phyloP scores from a whole-genome alignment of 1,140 invertebrate genomes.

The Amyelois transitella region DNA sequence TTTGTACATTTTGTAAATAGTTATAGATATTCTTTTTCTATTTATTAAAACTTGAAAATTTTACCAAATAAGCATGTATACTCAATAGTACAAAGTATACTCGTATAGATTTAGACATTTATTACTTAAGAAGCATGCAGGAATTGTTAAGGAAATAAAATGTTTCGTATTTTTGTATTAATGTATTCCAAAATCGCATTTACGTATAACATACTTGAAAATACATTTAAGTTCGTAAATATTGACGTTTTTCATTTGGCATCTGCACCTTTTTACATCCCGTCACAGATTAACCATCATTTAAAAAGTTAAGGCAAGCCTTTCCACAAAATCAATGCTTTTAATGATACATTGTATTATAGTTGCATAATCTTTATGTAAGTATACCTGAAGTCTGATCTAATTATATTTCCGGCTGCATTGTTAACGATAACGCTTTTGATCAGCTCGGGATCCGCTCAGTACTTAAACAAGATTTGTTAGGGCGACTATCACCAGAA shows the following conservation, averaged over 20 bases:
- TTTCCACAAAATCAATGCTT: neutral
- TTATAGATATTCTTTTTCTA: constrained; percentile 18
- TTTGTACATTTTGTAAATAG: constrained; percentile 34
- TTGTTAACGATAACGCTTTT: too few species aligned
- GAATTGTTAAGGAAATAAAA: constrained; percentile 7
- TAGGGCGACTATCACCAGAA: too few species aligned
- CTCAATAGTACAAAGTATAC: constrained; percentile 36
- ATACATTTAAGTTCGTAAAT: constrained; percentile 13
- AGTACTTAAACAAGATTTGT: too few species aligned
- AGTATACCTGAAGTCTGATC: too few species aligned
- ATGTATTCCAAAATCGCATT: constrained; percentile 41
- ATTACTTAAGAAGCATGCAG: constrained; percentile 8
- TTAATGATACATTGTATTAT: too few species aligned
- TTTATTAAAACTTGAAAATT: constrained; percentile 20
- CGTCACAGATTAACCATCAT: neutral
- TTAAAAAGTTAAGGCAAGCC: neutral
- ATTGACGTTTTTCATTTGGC: constrained; percentile 10
- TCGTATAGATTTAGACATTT: constrained; percentile 17
- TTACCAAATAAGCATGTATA: constrained; percentile 21
- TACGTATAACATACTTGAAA: constrained; percentile 22
- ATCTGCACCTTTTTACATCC: constrained; percentile 4
- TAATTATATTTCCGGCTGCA: too few species aligned
- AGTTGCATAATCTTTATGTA: too few species aligned
- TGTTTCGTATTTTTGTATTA: constrained; percentile 32
- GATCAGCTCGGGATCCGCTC: too few species aligned